Evolutionary conservation across 2,888 invertebrate genomes (phyloP).

Genomic region (Nipponacmea schrenckii): DNA sequence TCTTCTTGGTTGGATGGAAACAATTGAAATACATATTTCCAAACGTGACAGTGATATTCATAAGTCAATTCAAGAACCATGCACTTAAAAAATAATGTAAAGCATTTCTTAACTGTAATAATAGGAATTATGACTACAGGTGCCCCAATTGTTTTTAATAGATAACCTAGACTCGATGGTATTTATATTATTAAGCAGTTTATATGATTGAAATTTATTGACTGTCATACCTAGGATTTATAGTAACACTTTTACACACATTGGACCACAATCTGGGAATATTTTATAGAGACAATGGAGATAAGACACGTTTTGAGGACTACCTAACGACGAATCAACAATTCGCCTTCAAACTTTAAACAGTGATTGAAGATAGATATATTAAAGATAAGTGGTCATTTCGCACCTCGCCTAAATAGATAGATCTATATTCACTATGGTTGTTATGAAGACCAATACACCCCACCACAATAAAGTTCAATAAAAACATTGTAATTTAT

Average conservation of each 20-base stretch:
- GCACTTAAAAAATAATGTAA: too few relatives aligned
- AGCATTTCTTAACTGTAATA: too few relatives aligned
- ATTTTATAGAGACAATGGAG: neutral
- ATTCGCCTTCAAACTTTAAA: too few relatives aligned
- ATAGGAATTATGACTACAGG: too few relatives aligned
- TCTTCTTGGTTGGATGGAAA: too few relatives aligned
- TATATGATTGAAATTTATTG: slow-evolving; percentile 4
- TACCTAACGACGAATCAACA: neutral
- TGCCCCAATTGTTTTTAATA: too few relatives aligned
- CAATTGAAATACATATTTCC: too few relatives aligned
- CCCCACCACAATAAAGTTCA: neutral
- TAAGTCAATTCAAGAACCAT: too few relatives aligned
- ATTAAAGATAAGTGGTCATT: neutral
- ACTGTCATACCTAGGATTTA: slow-evolving; percentile 4
- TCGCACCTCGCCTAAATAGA: neutral
- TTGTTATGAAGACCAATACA: slow-evolving; percentile 5
- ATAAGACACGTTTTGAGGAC: slow-evolving; percentile 5
- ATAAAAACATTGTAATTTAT: neutral
- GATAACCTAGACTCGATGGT: neutral
- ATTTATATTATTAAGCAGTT: slow-evolving; percentile 2
- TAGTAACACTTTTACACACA: neutral
- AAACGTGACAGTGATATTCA: too few relatives aligned
- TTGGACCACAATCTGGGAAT: neutral
- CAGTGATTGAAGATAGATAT: too few relatives aligned
- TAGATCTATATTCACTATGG: neutral